phyloP scores from a whole-genome alignment of 1,140 invertebrate genomes.

The Macrosteles quadrilineatus region DNA sequence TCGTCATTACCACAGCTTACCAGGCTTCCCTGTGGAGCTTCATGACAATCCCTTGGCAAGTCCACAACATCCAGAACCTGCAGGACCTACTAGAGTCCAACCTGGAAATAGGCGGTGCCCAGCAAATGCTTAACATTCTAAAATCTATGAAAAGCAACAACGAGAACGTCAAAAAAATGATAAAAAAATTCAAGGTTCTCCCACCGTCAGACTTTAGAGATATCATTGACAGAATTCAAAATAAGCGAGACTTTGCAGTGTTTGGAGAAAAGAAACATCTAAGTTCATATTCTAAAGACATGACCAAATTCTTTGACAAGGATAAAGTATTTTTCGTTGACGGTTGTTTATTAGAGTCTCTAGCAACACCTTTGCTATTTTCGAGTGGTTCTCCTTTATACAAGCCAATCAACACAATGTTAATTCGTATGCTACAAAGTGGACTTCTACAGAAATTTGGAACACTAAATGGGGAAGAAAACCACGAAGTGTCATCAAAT shows the following conservation, averaged over 20 bases:
- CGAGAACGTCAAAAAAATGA: conserved; percentile 20
- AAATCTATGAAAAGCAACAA: conserved; percentile 29
- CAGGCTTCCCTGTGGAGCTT: conserved; percentile 39
- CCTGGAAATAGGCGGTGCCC: conserved; percentile 27
- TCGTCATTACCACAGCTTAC: conserved; percentile 39
- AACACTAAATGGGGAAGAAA: neutral
- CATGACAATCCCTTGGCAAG: conserved; percentile 37
- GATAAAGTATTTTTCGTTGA: conserved; percentile 39
- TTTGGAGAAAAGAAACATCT: conserved; percentile 39
- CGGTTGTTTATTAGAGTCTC: conserved; percentile 38
- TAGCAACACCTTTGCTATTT: conserved; percentile 40
- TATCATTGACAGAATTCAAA: conserved; percentile 35
- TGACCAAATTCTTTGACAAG: conserved; percentile 33
- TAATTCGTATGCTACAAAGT: conserved; percentile 36
- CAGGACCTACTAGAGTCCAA: conserved; percentile 34
- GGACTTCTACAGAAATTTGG: conserved; percentile 34
- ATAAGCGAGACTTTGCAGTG: conserved; percentile 34
- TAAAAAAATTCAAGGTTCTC: conserved; percentile 30
- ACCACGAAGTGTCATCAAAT: neutral
- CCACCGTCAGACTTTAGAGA: conserved; percentile 32
- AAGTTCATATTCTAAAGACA: conserved; percentile 34
- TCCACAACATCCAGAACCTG: conserved; percentile 33
- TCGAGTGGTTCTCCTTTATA: conserved; percentile 33
- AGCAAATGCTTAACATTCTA: conserved; percentile 34
- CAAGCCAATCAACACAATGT: conserved; percentile 32